Percentiles rank a stretch among this genome's conserved stretches.
phyloP scores from a whole-genome alignment of 2,113 vertebrate genomes.

The Anguilla rostrata region DNA sequence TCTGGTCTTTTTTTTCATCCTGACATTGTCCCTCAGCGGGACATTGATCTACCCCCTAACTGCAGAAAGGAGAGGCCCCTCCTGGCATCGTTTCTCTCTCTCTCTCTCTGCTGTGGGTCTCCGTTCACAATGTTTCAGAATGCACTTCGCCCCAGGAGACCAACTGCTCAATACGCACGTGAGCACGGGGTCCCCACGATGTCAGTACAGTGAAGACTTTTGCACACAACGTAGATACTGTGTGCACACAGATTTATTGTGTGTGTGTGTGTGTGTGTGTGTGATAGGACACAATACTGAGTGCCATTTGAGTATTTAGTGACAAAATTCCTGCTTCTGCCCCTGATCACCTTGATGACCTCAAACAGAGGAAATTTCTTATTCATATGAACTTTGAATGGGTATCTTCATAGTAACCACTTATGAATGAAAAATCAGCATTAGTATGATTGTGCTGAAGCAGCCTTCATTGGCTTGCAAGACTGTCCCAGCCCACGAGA shows the following conservation, averaged over 20 bases:
- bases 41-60: neutral
- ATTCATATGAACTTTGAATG: too few relatives aligned
- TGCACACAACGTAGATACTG: neutral
- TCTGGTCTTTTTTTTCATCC: neutral
- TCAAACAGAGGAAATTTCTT: too few relatives aligned
- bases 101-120: neutral
- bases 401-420: too few relatives aligned
- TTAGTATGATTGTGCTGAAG: too few relatives aligned
- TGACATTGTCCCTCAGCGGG: neutral
- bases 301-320: neutral
- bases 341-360: too few relatives aligned
- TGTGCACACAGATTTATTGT: neutral
- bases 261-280: constrained; percentile 6
- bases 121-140: neutral
- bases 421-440: too few relatives aligned
- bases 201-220: neutral
- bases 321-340: too few relatives aligned
- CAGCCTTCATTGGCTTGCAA: too few relatives aligned
- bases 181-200: neutral
- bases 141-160: neutral
- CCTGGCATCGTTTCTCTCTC: neutral
- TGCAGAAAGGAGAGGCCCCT: neutral
- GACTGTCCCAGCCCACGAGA: too few relatives aligned
- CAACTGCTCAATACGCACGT: neutral
- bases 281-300: neutral